Conservation (phyloP, 2,797 vertebrate species). For the Nyctibius grandis region DNA sequence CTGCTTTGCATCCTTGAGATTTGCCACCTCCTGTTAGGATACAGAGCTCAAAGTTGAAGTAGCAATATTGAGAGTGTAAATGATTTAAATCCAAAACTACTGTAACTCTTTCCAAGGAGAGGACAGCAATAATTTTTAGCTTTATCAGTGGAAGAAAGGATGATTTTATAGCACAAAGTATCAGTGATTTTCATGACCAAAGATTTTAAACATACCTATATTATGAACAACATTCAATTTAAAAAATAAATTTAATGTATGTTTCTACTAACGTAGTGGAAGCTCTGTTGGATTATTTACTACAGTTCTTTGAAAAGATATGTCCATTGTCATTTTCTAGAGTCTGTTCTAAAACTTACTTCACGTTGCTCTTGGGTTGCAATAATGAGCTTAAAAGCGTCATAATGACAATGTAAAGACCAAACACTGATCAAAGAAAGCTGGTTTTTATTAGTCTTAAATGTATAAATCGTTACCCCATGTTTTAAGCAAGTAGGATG, state of each 20-base stretch:
- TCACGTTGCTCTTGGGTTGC: not conserved
- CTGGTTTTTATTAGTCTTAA: not conserved
- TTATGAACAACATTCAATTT: not conserved
- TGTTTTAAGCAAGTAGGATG: not conserved
- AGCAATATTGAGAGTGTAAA: not conserved
- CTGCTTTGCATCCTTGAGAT: conserved; percentile 90
- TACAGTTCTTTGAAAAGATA: not conserved
- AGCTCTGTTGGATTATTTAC: not conserved
- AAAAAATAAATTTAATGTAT: not conserved
- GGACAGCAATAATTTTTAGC: not conserved
- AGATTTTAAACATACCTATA: not conserved
- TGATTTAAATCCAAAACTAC: not conserved
- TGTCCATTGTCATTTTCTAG: not conserved
- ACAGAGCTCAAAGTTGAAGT: not conserved
- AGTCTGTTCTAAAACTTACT: not conserved
- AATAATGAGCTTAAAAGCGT: not conserved
- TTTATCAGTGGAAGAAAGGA: not conserved
- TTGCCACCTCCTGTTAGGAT: conserved; percentile 81
- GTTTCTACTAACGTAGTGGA: not conserved
- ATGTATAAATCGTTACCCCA: not conserved
- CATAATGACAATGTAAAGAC: not conserved
- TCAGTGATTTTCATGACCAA: not conserved
- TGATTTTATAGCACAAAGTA: not conserved
- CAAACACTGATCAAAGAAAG: not conserved
- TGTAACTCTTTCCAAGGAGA: not conserved